phyloP scores from a whole-genome alignment of 1,140 invertebrate genomes.

The Solenopsis fugax region DNA sequence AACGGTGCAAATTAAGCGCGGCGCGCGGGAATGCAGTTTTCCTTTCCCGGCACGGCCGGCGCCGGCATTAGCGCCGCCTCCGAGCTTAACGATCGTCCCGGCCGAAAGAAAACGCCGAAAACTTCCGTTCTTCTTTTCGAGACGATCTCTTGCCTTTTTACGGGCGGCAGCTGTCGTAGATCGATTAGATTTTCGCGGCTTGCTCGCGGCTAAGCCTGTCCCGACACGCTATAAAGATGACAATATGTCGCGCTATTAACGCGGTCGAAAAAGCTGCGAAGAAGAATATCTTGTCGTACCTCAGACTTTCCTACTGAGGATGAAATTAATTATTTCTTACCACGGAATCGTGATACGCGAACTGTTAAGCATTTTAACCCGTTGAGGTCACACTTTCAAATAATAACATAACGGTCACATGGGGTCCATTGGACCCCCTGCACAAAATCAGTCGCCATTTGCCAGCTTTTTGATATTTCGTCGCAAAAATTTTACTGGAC shows the following conservation, averaged over 20 bases:
- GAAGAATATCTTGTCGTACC: background rate
- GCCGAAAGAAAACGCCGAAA: slow-evolving; percentile 59
- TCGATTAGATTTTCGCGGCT: slow-evolving; percentile 30
- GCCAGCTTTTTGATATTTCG: no score
- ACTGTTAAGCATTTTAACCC: background rate
- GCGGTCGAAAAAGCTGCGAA: background rate
- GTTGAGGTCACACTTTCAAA: no score
- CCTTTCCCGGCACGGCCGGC: slow-evolving; percentile 50
- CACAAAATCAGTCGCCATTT: no score
- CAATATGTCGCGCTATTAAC: slow-evolving; percentile 17
- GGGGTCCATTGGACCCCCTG: no score
- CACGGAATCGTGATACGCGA: background rate
- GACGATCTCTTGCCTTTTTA: slow-evolving; percentile 40
- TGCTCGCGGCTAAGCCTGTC: slow-evolving; percentile 6
- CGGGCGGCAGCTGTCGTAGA: slow-evolving; percentile 23
- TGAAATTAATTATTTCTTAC: background rate
- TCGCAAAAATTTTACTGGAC: no score
- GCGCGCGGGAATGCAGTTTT: slow-evolving; percentile 60
- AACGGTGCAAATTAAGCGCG: slow-evolving; percentile 62
- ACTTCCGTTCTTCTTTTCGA: slow-evolving; percentile 40
- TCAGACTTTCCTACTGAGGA: background rate
- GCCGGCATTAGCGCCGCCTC: slow-evolving; percentile 51
- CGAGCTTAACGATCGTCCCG: slow-evolving; percentile 54
- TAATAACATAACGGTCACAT: no score
- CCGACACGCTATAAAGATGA: slow-evolving; percentile 26